Percentiles rank a stretch among this genome's conserved stretches.
Evolutionary conservation across 2,797 vertebrate species (phyloP).

Genomic region (Periophthalmus magnuspinnatus): DNA sequence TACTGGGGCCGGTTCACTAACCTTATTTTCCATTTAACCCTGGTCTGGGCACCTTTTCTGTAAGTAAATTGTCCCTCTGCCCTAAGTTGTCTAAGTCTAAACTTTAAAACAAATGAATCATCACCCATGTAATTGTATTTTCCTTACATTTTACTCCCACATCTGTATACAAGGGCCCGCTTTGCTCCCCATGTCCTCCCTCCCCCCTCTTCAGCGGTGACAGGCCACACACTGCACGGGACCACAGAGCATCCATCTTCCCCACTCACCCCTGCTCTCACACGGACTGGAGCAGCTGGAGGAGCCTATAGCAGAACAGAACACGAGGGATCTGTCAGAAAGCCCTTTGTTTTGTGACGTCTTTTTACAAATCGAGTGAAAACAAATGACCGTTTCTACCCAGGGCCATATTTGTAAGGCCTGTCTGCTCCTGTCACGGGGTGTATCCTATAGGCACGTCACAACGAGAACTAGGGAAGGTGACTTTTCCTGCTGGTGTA

Average conservation of each 20-base stretch:
- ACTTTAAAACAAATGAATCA: background rate
- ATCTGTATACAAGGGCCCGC: constrained; percentile 41
- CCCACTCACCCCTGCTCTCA: constrained; percentile 11
- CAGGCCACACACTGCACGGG: constrained; percentile 38
- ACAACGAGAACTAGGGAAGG: background rate
- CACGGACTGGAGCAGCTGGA: background rate
- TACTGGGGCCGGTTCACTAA: too few relatives aligned
- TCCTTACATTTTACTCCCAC: background rate
- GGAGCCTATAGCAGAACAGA: background rate
- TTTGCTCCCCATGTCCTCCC: background rate
- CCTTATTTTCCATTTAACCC: too few relatives aligned
- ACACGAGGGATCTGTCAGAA: background rate
- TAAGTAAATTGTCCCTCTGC: too few relatives aligned
- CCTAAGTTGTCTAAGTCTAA: too few relatives aligned
- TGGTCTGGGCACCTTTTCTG: too few relatives aligned
- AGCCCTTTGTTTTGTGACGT: background rate
- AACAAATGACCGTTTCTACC: constrained; percentile 7
- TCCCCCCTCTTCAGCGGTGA: constrained; percentile 35
- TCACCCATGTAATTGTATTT: background rate
- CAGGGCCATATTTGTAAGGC: constrained; percentile 1
- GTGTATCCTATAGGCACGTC: background rate
- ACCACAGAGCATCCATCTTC: constrained; percentile 58
- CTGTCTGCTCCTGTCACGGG: background rate
- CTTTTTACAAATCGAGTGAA: constrained; percentile 11
- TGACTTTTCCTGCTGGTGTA: background rate